Conservation (phyloP, 2,888 invertebrate species). For the Acutogordius australiensis region DNA sequence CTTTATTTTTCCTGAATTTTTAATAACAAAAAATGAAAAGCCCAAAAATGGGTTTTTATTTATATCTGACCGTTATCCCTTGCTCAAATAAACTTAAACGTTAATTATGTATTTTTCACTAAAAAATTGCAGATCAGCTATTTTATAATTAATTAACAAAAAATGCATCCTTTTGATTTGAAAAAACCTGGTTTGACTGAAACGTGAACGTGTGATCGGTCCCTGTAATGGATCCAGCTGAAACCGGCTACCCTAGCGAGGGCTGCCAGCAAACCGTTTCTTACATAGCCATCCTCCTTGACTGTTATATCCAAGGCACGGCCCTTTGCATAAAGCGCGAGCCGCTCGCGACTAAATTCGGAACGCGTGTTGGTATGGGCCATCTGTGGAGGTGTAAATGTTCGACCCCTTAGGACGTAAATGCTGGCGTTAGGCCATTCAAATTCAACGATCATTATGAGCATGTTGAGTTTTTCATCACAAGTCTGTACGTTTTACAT, state of each 20-base stretch:
- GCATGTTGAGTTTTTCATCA: not conserved
- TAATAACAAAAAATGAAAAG: no score
- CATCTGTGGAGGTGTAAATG: no score
- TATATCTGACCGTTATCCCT: no score
- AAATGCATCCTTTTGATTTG: no score
- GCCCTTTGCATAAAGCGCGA: not conserved
- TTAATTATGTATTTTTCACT: no score
- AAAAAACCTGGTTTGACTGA: conserved; percentile 5
- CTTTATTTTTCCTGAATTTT: no score
- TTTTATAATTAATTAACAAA: no score
- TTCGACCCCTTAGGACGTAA: not conserved
- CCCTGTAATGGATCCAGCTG: not conserved
- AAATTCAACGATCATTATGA: not conserved
- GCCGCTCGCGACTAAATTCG: not conserved
- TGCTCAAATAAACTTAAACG: no score
- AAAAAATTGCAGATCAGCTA: no score
- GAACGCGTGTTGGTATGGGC: not conserved
- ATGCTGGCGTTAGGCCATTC: not conserved
- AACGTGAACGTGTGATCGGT: not conserved
- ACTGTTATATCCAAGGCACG: not conserved
- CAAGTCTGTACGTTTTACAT: not conserved
- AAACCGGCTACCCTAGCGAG: not conserved
- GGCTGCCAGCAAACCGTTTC: not conserved
- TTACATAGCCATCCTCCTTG: not conserved
- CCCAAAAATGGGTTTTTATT: no score